Evolutionary conservation across 1,140 invertebrate genomes (phyloP), one percentile per base, ranked within the genome.

Genomic region (Drosophila melanica): DNA sequence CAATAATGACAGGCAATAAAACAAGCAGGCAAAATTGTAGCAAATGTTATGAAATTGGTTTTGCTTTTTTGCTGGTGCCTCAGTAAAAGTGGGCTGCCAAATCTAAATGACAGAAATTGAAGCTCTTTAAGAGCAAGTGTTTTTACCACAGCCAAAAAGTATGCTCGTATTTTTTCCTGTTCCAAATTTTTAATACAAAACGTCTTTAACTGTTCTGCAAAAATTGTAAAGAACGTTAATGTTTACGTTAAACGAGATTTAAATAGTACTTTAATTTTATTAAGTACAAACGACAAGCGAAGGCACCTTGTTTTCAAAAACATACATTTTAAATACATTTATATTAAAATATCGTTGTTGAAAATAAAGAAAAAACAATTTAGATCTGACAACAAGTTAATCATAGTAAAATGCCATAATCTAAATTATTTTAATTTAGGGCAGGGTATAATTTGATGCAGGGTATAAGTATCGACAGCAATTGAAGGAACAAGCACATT

Each of bases 51-150:
- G 69, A 75, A 64, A 74, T 81, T 86, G 65, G 53, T 67, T 69
- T 69, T 63, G 58, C 50, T 55, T 69, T 69, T 27, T 50, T 66
- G 20, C 11, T 27, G 14, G 23, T 33, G 53, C 12, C 16, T 75
- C 20, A 58, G 42, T 57, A 48, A 14, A 55, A 66, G 45, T 60
- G 60, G 30, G 35, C 45, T 47, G 57, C 41, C 81, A 81, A 86
- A 86, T 89, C 79, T 71, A 82, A 87, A 87, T 84, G 79, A 84
- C 84, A 89, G 90, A 75, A 89, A 84, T 90, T 80, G 67, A 54
- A 66, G 73, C 50, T 60, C 75, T 69, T 80, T 80, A 72, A 76
- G 44, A 23, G 63, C 50, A 53, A 65, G 54, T n/a, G 45, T 75
- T 57, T 51, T 1, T 10, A 41, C n/a, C 12, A 6, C 18, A 35